These are phyloP conservation scores for Diploptera punctata DNA, from an alignment of 2,888 invertebrate species.

Conservation along the genomic window DNA sequence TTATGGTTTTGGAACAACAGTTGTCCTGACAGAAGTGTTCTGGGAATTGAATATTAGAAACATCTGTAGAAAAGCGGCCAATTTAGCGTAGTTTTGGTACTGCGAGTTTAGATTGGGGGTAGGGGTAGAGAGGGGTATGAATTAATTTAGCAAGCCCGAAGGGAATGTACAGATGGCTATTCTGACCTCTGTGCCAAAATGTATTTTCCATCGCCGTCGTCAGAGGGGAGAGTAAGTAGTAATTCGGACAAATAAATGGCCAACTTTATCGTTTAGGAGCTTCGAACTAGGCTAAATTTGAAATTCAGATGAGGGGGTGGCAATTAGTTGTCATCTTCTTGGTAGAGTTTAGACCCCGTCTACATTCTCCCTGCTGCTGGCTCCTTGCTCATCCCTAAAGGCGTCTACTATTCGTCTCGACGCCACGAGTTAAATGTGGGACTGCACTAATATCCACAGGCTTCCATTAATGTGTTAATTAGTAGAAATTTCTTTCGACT, in stretches of 20 bases:
- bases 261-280: not conserved
- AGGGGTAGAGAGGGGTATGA: not conserved
- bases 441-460: too few relatives aligned
- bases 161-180: conserved; percentile 16
- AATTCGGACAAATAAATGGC: not conserved
- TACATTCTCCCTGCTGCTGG: not conserved
- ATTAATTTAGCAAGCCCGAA: conserved; percentile 18
- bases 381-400: not conserved
- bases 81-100: not conserved
- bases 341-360: not conserved
- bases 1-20: too few relatives aligned
- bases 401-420: not conserved
- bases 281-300: not conserved
- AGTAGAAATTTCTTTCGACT: too few relatives aligned
- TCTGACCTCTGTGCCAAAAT: not conserved
- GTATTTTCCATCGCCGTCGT: not conserved
- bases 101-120: not conserved
- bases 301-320: not conserved
- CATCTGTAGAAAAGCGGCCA: not conserved
- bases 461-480: too few relatives aligned
- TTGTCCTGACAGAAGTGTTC: too few relatives aligned
- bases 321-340: conserved; percentile 9
- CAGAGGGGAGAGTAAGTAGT: not conserved
- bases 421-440: not conserved
- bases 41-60: too few relatives aligned